Base-by-base conservation (phyloP, 2,797 vertebrate species). In the Acomys russatus region DNA sequence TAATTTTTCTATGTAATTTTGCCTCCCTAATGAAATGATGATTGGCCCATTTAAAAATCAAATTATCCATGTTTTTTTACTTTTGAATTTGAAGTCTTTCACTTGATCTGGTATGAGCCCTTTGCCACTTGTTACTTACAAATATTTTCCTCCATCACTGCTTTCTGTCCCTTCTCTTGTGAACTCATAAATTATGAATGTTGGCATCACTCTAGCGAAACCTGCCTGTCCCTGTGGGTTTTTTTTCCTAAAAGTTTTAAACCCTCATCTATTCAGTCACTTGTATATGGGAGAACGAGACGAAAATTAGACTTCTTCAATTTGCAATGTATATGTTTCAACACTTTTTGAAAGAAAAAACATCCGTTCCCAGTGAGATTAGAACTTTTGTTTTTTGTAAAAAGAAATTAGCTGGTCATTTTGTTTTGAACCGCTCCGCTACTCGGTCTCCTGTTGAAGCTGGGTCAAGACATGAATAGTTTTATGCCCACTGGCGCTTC, bases 331-430 rank as follows among this genome's bases (percentile, higher is more conserved):
- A 51, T 71, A 63, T 91, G 23, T 92, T 85, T 84, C 73, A 77
- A 78, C 2, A 90, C 9, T 33, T 82, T 94, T 71, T 97, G 30
- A 93, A 94, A 96, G 94, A n/a, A 15, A 92, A 87, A 73, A 59
- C 51, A 9, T 28, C 15, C 30, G 94, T 91, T 87, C 78, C 51
- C 66, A 86, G 18, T 70, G 56, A 93, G n/a, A n/a, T n/a, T n/a
- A 63, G 44, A 89, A 78, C 76, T 94, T 96, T 96, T 61, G 15
- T 59, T 15, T 74, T 94, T 66, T 74, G n/a, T 51, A 9, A 73
- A 94, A 91, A 38, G 71, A 64, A 77, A 56, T 76, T 17, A 88
- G 25, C 91, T 94, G 54, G 61, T 44, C 56, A 88, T n/a, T n/a
- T 76, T 74, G 86, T 61, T 74, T 14, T 59, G 25, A 74, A 74